Percentiles rank a stretch among this genome's conserved stretches.
Conservation (phyloP, 2,888 invertebrate genomes). For the Pimpla rufipes region DNA sequence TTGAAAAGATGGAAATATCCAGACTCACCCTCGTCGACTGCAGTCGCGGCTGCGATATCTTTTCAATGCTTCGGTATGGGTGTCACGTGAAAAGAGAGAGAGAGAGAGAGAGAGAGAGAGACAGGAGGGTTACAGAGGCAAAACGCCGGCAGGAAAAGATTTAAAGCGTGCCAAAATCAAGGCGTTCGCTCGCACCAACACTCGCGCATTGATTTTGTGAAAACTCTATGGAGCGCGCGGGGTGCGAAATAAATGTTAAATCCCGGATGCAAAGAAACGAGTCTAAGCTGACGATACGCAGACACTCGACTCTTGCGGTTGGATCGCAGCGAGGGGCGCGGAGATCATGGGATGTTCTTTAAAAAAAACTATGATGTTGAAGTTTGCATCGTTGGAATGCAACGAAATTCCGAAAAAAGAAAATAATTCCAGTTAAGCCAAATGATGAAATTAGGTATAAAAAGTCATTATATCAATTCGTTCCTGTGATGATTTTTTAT, state of each 20-base stretch:
- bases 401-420: no score
- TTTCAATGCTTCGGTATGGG: constrained; percentile 39
- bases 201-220: constrained; percentile 30
- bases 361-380: no score
- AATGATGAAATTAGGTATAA: no score
- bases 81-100: constrained; percentile 5
- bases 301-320: constrained; percentile 83
- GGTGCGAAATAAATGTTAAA: constrained; percentile 54
- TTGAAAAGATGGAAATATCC: constrained; percentile 17
- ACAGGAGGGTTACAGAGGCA: constrained; percentile 13
- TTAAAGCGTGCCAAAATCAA: constrained; percentile 59
- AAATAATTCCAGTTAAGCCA: no score
- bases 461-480: no score
- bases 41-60: constrained; percentile 37
- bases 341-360: constrained; percentile 19
- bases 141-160: constrained; percentile 48
- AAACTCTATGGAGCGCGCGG: neutral
- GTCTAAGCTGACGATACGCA: constrained; percentile 21
- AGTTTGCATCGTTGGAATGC: no score
- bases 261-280: constrained; percentile 48
- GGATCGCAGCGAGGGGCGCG: neutral
- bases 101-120: no score
- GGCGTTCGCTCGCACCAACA: constrained; percentile 30
- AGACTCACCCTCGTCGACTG: neutral
- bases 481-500: no score